Base-by-base conservation (phyloP, 2,113 vertebrate species). In the Atractosteus spatula region DNA sequence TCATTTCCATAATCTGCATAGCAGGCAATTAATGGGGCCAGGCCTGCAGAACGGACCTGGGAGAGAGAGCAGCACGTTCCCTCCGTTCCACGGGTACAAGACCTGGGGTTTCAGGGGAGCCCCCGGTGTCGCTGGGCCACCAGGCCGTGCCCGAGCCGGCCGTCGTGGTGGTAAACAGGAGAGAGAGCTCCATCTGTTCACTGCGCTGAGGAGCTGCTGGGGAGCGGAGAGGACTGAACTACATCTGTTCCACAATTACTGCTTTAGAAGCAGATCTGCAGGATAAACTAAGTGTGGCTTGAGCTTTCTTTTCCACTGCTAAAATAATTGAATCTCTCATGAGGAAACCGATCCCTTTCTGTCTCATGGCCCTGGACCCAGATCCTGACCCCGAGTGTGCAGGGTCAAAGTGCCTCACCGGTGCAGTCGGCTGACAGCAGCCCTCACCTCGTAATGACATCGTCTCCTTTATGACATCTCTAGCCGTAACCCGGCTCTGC, bases 1-100 rank as follows among this genome's bases (percentile, higher is more conserved):
- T 84, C 81, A 82, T 81, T 82, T 68, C 76, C 77, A 80, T 80
- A 78, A 81, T 84, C 83, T 79, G 79, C 75, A 80, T 84, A 83
- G 71, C 42, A 51, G 64, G 65, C 76, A 79, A 71, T 82, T 74
- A 65, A 56, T 80, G 70, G 74, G 76, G 45, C 47, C 41, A 16
- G 29, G 70, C 17, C 10, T 13, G 74, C 75, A 64, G 71, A 79
- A 85, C 62, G 57, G 69, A 71, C 72, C 62, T 47, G 29, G 29
- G 29, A 29, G 29, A 29, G 29, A 29, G 29, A 29, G 29, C 29
- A 29, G 29, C 29, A 1, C 29, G 29, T 29, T 29, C 29, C 29
- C 29, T 29, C 29, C 1, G 29, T 2, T 29, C 29, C 29, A 29
- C 29, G 29, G 29, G 29, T 29, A 29, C 29, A 29, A 29, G 29